Evolutionary conservation across 1,140 invertebrate species (phyloP).

Genomic region (Achroia grisella): DNA sequence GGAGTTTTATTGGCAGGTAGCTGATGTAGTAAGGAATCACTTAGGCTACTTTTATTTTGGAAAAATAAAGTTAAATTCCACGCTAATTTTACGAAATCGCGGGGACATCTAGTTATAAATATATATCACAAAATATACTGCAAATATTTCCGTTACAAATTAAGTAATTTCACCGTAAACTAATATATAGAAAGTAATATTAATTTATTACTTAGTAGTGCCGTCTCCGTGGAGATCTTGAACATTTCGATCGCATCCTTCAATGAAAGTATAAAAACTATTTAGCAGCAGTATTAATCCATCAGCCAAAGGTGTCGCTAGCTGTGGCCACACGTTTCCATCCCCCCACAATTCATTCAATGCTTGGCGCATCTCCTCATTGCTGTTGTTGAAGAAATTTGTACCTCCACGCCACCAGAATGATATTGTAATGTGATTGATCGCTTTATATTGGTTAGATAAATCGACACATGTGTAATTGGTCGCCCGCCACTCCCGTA

Average conservation of each 20-base stretch:
- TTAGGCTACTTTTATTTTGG: too few relatives aligned
- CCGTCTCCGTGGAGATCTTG: slow-evolving; percentile 2
- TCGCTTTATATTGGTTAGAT: not conserved
- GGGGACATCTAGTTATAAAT: too few relatives aligned
- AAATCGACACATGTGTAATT: not conserved
- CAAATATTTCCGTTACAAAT: too few relatives aligned
- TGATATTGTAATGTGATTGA: slow-evolving; percentile 3
- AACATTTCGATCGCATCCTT: not conserved
- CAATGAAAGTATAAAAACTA: not conserved
- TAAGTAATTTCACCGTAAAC: too few relatives aligned
- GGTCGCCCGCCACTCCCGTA: not conserved
- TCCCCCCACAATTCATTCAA: not conserved
- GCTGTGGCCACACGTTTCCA: not conserved
- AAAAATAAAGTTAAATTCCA: too few relatives aligned
- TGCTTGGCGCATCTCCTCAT: not conserved
- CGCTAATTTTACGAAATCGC: too few relatives aligned
- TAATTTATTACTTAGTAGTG: not conserved
- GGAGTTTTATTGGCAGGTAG: too few relatives aligned
- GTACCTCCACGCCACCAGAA: slow-evolving; percentile 5
- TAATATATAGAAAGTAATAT: too few relatives aligned
- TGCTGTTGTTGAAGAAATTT: not conserved
- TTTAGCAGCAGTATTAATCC: not conserved
- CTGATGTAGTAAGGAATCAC: too few relatives aligned
- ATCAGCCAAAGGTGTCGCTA: not conserved
- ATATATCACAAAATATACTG: too few relatives aligned